Evolutionary conservation across 2,797 vertebrate species (phyloP).

Genomic region (Pseudochirops cupreus): DNA sequence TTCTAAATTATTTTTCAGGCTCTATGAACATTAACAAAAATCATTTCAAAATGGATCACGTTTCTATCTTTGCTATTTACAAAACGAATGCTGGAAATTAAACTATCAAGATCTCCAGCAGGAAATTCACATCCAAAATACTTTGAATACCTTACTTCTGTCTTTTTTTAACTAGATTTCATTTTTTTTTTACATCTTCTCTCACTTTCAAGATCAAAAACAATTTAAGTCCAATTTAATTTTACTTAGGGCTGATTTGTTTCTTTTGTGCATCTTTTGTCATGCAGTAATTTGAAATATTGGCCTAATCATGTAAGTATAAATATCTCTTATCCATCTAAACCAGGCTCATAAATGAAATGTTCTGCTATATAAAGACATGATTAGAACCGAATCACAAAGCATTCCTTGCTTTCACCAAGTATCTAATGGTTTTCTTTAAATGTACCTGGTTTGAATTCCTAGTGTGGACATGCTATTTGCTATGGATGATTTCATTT

Average conservation of each 20-base stretch:
- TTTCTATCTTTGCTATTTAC: not conserved
- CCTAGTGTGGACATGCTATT: constrained; percentile 55
- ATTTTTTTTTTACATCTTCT: constrained; percentile 27
- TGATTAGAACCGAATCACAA: constrained; percentile 21
- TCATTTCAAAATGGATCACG: not conserved
- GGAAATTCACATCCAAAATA: constrained; percentile 64
- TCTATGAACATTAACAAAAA: not conserved
- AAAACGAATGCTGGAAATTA: constrained; percentile 34
- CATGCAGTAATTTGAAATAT: constrained; percentile 21
- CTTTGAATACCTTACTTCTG: constrained; percentile 48
- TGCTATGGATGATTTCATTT: constrained; percentile 76
- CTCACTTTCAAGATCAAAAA: constrained; percentile 22
- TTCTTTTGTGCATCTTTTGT: constrained; percentile 28
- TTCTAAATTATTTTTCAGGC: constrained; percentile 45
- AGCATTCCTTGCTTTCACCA: constrained; percentile 58
- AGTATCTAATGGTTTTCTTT: constrained; percentile 59
- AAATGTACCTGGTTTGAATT: constrained; percentile 72
- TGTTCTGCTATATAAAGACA: constrained; percentile 59
- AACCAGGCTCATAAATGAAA: constrained; percentile 45
- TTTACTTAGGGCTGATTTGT: constrained; percentile 29
- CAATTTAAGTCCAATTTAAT: constrained; percentile 40
- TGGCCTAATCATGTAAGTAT: constrained; percentile 42
- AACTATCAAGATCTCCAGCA: constrained; percentile 35
- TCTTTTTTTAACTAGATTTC: constrained; percentile 40
- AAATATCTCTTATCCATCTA: constrained; percentile 34